These are phyloP conservation scores for Casuarius casuarius DNA, from an alignment of 2,113 vertebrate species.

Conservation along the genomic window DNA sequence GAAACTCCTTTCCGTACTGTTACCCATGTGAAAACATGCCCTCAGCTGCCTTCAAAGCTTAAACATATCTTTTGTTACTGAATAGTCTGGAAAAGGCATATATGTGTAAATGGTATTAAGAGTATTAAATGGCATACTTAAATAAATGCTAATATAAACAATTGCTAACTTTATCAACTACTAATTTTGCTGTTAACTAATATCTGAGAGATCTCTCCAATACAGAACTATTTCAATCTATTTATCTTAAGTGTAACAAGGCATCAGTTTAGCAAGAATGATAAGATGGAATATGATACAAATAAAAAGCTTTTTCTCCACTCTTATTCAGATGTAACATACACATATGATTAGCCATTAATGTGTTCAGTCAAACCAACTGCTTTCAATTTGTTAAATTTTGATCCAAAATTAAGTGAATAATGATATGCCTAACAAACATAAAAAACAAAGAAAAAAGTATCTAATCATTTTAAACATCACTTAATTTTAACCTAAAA, in stretches of 20 bases:
- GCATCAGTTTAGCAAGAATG: not conserved
- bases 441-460: accelerated
- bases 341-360: not conserved
- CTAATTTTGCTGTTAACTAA: too few relatives aligned
- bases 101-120: not conserved
- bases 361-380: not conserved
- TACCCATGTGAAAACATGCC: not conserved
- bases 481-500: not conserved
- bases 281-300: not conserved
- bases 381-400: not conserved
- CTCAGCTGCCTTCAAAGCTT: not conserved
- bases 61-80: not conserved
- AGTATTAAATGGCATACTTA: not conserved
- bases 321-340: not conserved
- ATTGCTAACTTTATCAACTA: not conserved
- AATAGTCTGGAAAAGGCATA: not conserved
- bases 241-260: not conserved
- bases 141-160: not conserved
- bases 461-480: not conserved
- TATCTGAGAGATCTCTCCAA: too few relatives aligned
- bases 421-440: not conserved
- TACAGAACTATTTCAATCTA: too few relatives aligned
- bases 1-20: not conserved
- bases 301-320: not conserved
- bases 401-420: not conserved